Conservation (phyloP, 2,113 vertebrate species). For the Elachura formosa region DNA sequence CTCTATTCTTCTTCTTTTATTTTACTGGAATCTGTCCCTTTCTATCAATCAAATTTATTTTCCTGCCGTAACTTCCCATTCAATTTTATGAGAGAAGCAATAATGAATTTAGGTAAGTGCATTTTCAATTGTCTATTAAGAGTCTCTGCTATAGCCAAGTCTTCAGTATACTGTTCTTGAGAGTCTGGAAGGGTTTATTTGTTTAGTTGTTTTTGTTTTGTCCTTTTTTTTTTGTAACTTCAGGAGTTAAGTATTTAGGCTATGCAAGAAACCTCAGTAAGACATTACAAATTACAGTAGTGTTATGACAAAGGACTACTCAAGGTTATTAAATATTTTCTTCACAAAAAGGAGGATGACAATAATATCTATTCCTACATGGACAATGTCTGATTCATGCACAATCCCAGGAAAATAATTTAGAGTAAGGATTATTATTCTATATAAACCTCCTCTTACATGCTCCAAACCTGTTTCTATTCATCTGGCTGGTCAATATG, state of each 20-base stretch:
- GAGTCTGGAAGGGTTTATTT: neutral
- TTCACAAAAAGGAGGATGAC: neutral
- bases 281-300: neutral
- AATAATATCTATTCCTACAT: neutral
- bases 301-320: neutral
- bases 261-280: neutral
- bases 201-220: neutral
- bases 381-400: neutral
- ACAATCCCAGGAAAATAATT: neutral
- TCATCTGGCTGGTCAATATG: neutral
- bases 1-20: neutral
- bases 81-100: neutral
- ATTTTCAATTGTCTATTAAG: neutral
- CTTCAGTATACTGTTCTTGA: neutral
- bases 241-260: neutral
- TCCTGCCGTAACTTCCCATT: neutral
- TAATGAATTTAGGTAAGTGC: fast-evolving
- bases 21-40: neutral
- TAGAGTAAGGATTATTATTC: neutral
- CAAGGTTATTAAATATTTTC: neutral
- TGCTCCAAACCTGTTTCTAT: neutral
- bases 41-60: neutral
- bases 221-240: neutral
- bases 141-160: fast-evolving
- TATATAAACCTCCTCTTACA: neutral